These are phyloP conservation scores for Sycophila sp. DNA, from an alignment of 1,140 invertebrate species.

Conservation along the genomic window DNA sequence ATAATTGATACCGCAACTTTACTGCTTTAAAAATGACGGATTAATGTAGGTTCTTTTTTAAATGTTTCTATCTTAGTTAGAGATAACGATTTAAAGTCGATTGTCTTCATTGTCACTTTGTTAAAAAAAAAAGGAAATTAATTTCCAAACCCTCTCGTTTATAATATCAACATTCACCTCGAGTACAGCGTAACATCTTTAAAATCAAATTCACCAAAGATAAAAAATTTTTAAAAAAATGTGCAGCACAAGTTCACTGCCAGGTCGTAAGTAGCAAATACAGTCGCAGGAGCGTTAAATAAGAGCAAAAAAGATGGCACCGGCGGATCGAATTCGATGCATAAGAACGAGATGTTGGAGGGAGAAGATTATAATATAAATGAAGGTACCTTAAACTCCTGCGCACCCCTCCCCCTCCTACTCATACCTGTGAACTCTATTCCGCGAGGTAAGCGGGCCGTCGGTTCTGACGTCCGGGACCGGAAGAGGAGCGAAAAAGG, in stretches of 20 bases:
- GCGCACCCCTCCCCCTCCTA: neutral
- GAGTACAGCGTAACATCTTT: too few relatives aligned
- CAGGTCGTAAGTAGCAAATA: neutral
- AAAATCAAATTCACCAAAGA: too few relatives aligned
- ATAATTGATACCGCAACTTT: too few relatives aligned
- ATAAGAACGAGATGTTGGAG: slow-evolving; percentile 43
- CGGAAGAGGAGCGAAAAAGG: neutral
- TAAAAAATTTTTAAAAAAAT: too few relatives aligned
- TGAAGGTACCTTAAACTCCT: slow-evolving; percentile 44
- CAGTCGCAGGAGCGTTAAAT: neutral
- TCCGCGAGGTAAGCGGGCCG: neutral
- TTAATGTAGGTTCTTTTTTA: too few relatives aligned
- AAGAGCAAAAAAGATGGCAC: neutral
- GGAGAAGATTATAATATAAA: slow-evolving; percentile 52
- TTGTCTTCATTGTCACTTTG: too few relatives aligned
- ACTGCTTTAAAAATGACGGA: too few relatives aligned
- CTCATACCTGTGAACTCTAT: neutral
- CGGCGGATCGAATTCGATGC: slow-evolving; percentile 23
- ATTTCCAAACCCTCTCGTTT: too few relatives aligned
- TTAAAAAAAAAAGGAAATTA: too few relatives aligned
- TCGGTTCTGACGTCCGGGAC: neutral
- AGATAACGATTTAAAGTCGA: too few relatives aligned
- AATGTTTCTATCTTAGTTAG: too few relatives aligned
- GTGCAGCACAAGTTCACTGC: neutral
- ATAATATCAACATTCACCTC: too few relatives aligned